A percentile compares a stretch with the other conserved stretches of the same genome.
These are phyloP conservation scores for Drosophila kuntzei DNA, from an alignment of 2,888 invertebrate genomes.

Conservation along the genomic window DNA sequence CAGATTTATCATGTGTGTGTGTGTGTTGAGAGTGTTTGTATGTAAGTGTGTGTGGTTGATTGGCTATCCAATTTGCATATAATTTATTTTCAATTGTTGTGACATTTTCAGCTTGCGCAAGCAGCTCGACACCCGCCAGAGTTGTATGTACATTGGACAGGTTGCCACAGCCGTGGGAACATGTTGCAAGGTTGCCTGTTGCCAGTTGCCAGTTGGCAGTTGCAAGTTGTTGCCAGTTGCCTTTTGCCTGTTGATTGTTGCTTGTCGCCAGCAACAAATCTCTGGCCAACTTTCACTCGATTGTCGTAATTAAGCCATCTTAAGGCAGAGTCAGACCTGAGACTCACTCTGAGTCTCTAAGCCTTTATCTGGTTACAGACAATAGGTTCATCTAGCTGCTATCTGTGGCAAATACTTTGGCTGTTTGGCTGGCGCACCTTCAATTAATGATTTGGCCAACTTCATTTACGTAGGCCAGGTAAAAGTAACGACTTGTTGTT, in stretches of 20 bases:
- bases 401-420: constrained; percentile 51
- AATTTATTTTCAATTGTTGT: constrained; percentile 80
- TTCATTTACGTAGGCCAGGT: constrained; percentile 51
- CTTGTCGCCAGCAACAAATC: constrained; percentile 27
- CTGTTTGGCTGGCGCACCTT: constrained; percentile 63
- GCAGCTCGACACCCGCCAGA: constrained; percentile 34
- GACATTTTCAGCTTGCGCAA: constrained; percentile 72
- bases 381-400: constrained; percentile 66
- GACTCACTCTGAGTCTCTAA: constrained; percentile 5
- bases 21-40: neutral
- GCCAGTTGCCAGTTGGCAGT: constrained; percentile 36
- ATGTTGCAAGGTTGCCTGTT: constrained; percentile 32
- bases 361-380: constrained; percentile 63
- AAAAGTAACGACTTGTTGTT: constrained; percentile 31
- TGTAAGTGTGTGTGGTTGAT: constrained; percentile 41
- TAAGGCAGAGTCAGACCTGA: constrained; percentile 17
- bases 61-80: constrained; percentile 76
- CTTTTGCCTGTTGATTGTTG: constrained; percentile 16
- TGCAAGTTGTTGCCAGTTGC: constrained; percentile 15
- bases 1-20: constrained; percentile 44
- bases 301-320: constrained; percentile 69
- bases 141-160: constrained; percentile 40
- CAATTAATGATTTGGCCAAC: constrained; percentile 69
- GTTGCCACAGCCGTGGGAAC: constrained; percentile 70
- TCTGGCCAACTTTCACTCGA: constrained; percentile 61